Conservation (phyloP, 1,140 invertebrate genomes). For the Conus ventricosus region DNA sequence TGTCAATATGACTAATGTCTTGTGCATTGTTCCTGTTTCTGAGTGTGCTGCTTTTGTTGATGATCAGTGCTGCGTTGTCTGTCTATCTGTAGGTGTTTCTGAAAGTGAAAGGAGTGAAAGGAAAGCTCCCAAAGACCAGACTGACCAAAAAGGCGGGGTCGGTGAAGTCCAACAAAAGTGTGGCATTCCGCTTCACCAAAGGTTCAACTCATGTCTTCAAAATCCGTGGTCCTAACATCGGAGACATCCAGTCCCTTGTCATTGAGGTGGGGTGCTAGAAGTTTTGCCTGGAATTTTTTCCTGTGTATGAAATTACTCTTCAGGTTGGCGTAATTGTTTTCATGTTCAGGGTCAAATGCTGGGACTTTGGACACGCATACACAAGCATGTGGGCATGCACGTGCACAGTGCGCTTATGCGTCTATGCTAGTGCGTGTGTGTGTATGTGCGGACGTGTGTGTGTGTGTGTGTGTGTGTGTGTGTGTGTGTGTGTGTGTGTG, state of each 20-base stretch:
- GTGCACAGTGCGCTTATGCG: no score
- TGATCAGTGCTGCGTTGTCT: neutral
- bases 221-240: constrained; percentile 69
- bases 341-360: no score
- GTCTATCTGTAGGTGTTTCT: constrained; percentile 63
- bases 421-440: neutral
- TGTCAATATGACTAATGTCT: no score
- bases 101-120: constrained; percentile 68
- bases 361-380: no score
- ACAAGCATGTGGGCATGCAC: no score
- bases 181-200: constrained; percentile 68
- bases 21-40: no score
- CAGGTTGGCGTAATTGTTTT: no score
- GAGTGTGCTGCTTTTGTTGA: no score
- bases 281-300: neutral
- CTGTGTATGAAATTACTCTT: no score
- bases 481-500: no score
- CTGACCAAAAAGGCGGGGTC: constrained; percentile 71
- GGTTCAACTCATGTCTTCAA: constrained; percentile 73
- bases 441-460: neutral
- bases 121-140: constrained; percentile 68
- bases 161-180: constrained; percentile 65
- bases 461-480: neutral
- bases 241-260: constrained; percentile 68
- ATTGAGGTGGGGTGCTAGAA: constrained; percentile 64